Conservation (phyloP, 2,113 vertebrate species). For the Scartelaos histophorus region DNA sequence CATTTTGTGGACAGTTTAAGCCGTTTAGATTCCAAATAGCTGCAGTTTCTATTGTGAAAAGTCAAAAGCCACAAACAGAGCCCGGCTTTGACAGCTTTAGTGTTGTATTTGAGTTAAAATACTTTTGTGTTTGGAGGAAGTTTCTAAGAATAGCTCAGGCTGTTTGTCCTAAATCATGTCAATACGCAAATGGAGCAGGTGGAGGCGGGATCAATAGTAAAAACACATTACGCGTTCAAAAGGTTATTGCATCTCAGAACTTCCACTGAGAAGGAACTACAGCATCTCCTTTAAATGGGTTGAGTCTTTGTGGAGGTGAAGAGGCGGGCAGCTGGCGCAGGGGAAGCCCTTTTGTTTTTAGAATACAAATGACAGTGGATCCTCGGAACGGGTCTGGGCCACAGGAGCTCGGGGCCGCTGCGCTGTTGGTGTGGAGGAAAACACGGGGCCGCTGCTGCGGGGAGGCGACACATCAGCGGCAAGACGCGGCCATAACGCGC, state of each 20-base stretch:
- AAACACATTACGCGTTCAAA: background rate
- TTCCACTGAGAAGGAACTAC: background rate
- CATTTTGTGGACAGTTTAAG: background rate
- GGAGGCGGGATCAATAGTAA: background rate
- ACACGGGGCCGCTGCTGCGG: background rate
- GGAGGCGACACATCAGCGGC: background rate
- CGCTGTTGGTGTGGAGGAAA: background rate
- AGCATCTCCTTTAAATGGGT: background rate
- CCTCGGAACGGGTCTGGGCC: background rate
- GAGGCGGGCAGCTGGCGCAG: background rate
- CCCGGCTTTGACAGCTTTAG: no score
- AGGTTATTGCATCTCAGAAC: background rate
- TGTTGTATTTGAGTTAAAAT: background rate
- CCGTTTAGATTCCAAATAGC: background rate
- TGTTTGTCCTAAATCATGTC: background rate
- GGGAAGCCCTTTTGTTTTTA: constrained; percentile 5
- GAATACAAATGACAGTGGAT: background rate
- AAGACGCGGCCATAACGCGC: constrained; percentile 32
- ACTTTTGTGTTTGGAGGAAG: no score
- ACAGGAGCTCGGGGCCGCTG: background rate
- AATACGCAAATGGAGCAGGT: background rate
- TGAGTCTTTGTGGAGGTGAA: background rate
- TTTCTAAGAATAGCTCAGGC: no score
- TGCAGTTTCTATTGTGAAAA: background rate
- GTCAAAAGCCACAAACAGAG: no score